Percentiles rank a stretch among this genome's conserved stretches.
Evolutionary conservation across 2,888 invertebrate species (phyloP).

Genomic region (Lepidocyrtoides sp.): DNA sequence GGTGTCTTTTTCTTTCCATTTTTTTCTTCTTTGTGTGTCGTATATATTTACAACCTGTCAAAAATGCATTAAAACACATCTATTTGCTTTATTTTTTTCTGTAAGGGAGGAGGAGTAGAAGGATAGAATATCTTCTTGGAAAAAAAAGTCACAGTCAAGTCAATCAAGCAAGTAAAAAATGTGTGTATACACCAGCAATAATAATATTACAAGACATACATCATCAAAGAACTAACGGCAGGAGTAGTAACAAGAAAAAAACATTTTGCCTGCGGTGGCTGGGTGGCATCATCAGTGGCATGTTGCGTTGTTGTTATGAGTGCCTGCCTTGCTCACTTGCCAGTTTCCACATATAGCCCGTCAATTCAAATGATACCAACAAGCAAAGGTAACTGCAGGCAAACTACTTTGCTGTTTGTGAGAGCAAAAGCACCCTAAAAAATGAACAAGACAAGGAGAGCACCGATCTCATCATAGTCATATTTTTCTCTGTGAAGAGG

Average conservation of each 20-base stretch:
- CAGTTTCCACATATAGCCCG: constrained; percentile 20
- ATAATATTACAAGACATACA: constrained; percentile 42
- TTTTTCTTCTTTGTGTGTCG: neutral
- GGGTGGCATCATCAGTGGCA: constrained; percentile 26
- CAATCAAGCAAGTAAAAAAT: constrained; percentile 56
- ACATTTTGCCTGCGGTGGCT: constrained; percentile 69
- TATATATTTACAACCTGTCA: constrained; percentile 70
- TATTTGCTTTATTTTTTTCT: constrained; percentile 60
- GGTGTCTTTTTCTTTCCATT: constrained; percentile 29
- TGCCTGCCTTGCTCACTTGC: constrained; percentile 8
- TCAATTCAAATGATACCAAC: constrained; percentile 42
- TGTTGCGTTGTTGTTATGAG: neutral
- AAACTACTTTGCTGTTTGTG: neutral
- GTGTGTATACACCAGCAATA: constrained; percentile 44
- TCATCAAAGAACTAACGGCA: constrained; percentile 2
- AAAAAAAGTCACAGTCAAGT: constrained; percentile 44
- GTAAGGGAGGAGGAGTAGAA: neutral
- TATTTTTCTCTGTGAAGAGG: constrained; percentile 35
- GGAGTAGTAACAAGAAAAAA: neutral
- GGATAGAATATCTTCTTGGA: neutral
- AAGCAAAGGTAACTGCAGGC: neutral
- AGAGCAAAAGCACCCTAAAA: constrained; percentile 9
- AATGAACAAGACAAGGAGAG: neutral
- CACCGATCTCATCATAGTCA: neutral
- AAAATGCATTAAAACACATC: constrained; percentile 74